phyloP scores from a whole-genome alignment of 1,140 invertebrate species.

The Leptonema lineaticorne region DNA sequence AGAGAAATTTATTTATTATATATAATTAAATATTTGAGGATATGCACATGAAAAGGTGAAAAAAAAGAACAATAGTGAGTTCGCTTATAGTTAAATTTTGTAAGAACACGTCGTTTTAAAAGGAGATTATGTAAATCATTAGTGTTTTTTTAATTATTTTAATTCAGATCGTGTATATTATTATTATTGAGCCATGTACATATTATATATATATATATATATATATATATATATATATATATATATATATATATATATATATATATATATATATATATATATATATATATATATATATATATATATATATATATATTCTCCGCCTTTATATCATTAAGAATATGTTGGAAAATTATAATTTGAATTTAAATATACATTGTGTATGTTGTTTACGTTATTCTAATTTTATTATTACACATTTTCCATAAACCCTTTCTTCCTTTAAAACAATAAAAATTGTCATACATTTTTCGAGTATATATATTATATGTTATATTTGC shows the following conservation, averaged over 20 bases:
- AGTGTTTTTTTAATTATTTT: slow-evolving; percentile 35
- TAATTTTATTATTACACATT: slow-evolving; percentile 18
- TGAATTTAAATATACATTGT: slow-evolving; percentile 42
- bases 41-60: background rate
- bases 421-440: too few species aligned
- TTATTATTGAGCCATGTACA: slow-evolving; percentile 37
- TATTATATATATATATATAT: too few species aligned
- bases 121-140: slow-evolving; percentile 34
- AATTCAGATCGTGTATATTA: slow-evolving; percentile 34
- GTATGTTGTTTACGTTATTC: slow-evolving; percentile 41
- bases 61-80: slow-evolving; percentile 6
- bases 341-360: slow-evolving; percentile 42
- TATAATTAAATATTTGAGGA: background rate
- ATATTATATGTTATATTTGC: too few species aligned
- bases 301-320: slow-evolving; percentile 32
- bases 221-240: too few species aligned
- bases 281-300: too few species aligned
- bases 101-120: slow-evolving; percentile 26
- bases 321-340: slow-evolving; percentile 39
- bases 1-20: too few species aligned
- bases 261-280: too few species aligned
- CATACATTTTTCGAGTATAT: too few species aligned
- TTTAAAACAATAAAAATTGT: too few species aligned
- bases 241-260: too few species aligned
- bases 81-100: slow-evolving; percentile 27